phyloP scores from a whole-genome alignment of 2,797 vertebrate species.

The Bradypodion ventrale region DNA sequence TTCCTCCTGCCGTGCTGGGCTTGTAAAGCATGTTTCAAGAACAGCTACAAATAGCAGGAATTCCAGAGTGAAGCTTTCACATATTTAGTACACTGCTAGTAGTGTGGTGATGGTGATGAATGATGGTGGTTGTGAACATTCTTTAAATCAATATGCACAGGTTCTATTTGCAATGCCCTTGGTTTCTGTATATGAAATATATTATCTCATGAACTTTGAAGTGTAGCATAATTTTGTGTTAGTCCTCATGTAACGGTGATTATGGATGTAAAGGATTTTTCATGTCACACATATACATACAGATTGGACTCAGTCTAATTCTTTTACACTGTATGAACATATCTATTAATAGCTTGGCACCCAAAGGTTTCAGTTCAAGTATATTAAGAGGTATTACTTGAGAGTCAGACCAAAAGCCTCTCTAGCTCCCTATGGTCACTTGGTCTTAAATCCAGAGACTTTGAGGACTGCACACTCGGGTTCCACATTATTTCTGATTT shows the following conservation, averaged over 20 bases:
- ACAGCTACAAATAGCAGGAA: constrained; percentile 67
- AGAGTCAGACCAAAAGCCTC: not conserved
- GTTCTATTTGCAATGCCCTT: constrained; percentile 56
- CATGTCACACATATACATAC: constrained; percentile 41
- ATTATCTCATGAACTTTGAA: constrained; percentile 52
- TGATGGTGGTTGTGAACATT: constrained; percentile 64
- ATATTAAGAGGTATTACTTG: not conserved
- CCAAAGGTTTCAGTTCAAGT: not conserved
- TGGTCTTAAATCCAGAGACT: not conserved
- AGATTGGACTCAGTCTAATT: constrained; percentile 1
- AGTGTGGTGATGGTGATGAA: constrained; percentile 59
- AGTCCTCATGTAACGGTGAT: not conserved
- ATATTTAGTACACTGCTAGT: constrained; percentile 64
- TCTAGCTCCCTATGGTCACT: not conserved
- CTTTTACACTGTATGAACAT: not conserved
- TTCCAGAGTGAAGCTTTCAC: constrained; percentile 67
- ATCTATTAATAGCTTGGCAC: constrained; percentile 1
- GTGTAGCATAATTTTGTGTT: constrained; percentile 43
- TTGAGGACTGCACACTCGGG: constrained; percentile 1
- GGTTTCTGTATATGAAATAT: constrained; percentile 54
- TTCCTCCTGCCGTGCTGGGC: constrained; percentile 68
- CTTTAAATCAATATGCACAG: constrained; percentile 54
- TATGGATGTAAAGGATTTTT: constrained; percentile 43
- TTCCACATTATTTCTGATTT: constrained; percentile 4
- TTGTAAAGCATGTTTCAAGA: constrained; percentile 76